Base-by-base conservation (phyloP, 2,888 invertebrate species). In the Pollenia labialis region DNA sequence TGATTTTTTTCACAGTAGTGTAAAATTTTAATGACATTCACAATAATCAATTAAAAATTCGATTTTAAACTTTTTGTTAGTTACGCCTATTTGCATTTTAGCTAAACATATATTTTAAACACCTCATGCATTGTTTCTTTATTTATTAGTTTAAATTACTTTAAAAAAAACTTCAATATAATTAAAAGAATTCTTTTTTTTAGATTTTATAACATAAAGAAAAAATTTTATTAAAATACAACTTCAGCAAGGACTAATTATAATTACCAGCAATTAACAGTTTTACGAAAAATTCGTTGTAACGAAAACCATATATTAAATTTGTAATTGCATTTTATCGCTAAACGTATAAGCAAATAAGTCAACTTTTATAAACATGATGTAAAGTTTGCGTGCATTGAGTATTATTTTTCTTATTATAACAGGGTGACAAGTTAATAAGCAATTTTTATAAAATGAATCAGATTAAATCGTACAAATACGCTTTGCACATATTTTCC, bases 381-480 rank as follows among this genome's bases (percentile, higher is more conserved):
- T 14, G 48, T 42, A 18, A 12, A 32, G 12, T 23, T 69, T 42
- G 79, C 79, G 58, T 79, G 79, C 16, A 48, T 4, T 12, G 46
- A 48, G 58, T 16, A 9, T 0, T 1, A 2, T 12, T 8, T 58
- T 54, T 56, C 7, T 56, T 40, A 77, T 23, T 23, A 64, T 54
- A 48, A 56, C 56, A 32, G 10, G 48, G 58, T 69, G 69, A 68
- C 79, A 60, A 60, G 32, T 58, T 68, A 50, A 46, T 66, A 50
- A 50, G 68, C 9, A 48, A 60, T 60, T 16, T 56, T n/a, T 8
- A 50, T 23, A 23, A 16, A 42, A 40, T 32, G 12, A 32, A 58
- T 14, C 14, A 14, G 7, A 58, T 23, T 58, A 14, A 58, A 32
- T n/a, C 3, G 44, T n/a, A 46, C 9, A 58, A 40, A 58, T 44